Evolutionary conservation across 2,888 invertebrate species (phyloP), one percentile per base, ranked within the genome.

Genomic region (Cordilura impudica): DNA sequence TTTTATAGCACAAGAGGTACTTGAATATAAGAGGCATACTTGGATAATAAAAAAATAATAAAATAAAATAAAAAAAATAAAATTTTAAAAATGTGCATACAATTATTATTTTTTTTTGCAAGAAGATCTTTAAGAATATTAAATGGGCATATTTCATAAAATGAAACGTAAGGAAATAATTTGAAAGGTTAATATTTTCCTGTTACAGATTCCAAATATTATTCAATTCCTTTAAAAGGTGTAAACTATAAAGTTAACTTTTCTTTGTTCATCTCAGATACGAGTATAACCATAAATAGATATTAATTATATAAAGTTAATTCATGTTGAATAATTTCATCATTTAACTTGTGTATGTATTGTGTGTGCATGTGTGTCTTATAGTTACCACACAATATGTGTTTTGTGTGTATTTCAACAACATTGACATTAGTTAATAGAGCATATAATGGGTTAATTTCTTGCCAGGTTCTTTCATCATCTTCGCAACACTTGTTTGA

Each of bases 21-120:
- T 79, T 75, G 67, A 75, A 14, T 53, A 67, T 19, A 67, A 79
- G 79, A 56, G 75, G n/a, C n/a, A n/a, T 60, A 51, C 79, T 79
- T 67, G 16, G 72, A 19, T 16, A 43, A 51, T 39, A 79, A 79
- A 63, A 63, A 69, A 29, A 61, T 49, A 63, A 63, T 31, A 63
- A 14, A 43, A 58, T 56, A 69, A 54, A 61, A 65, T 47, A 65
- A 49, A 49, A 26, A 49, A 67, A 35, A 51, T 45, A 35, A 23
- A 58, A 49, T n/a, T 18, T 45, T 19, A 31, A 49, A 60, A 45
- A 18, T 56, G 12, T 54, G 39, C 16, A 35, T 31, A 45, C 51
- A 66, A 14, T 6, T 43, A 53, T 16, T 51, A 35, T 35, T n/a
- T 1, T 4, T 29, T 35, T 35, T 35, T n/a, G n/a, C 14, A n/a